These are phyloP conservation scores for Pristionchus japonicus DNA, from an alignment of 2,888 invertebrate genomes.

Conservation along the genomic window DNA sequence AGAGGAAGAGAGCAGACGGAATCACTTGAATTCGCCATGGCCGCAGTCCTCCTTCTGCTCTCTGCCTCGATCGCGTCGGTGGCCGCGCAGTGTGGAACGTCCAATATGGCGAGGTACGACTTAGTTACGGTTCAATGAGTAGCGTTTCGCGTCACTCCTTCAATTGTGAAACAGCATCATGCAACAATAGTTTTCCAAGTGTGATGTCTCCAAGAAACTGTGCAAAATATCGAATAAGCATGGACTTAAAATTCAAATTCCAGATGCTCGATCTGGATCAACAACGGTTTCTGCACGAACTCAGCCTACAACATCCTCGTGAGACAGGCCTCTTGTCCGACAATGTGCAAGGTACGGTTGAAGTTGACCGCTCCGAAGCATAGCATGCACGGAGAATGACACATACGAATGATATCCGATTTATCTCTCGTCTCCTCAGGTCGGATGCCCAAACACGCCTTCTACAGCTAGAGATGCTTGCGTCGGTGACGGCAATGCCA, in stretches of 20 bases:
- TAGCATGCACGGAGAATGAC: neutral
- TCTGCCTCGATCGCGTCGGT: neutral
- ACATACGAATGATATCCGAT: neutral
- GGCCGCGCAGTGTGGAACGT: neutral
- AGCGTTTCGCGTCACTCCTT: no score
- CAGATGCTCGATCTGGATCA: conserved; percentile 34
- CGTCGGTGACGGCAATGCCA: neutral
- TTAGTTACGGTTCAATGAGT: no score
- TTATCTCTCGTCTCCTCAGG: neutral
- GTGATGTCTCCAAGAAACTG: no score
- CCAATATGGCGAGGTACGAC: conserved; percentile 23
- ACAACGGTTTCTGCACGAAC: conserved; percentile 21
- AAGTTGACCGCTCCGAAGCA: neutral
- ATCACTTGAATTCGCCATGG: neutral
- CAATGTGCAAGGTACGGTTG: neutral
- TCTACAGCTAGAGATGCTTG: neutral
- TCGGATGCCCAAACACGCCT: neutral
- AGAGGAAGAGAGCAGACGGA: neutral
- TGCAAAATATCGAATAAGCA: no score
- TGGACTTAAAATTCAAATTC: no score
- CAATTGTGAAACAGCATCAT: no score
- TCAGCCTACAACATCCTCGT: neutral
- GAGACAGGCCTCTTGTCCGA: neutral
- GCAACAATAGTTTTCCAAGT: no score
- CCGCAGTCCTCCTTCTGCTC: neutral